Base-by-base conservation (phyloP, 2,888 invertebrate genomes). In the Tetragonula carbonaria region DNA sequence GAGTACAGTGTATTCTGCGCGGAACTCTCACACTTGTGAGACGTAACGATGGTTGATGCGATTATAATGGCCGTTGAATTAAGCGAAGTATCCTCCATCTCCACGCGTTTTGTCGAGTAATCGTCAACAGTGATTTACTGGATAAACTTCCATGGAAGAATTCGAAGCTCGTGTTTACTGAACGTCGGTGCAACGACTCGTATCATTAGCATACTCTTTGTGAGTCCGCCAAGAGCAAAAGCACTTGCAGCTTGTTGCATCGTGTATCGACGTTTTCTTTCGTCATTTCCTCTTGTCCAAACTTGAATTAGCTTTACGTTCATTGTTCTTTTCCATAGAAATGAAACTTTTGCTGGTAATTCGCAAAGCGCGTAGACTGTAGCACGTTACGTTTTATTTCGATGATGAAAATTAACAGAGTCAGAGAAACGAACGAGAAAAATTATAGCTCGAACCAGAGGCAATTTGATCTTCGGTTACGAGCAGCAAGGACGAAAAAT, bases 121-220 rank as follows among this genome's bases (percentile, higher is more conserved):
- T 78, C 73, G 74, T 85, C 65, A 85, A 83, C 74, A 38, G 71
- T 45, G 66, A 74, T 80, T 80, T 80, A 80, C 74, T 72, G 62
- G 81, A 86, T 82, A 80, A 85, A 82, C 80, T 72, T 28, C 57
- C 63, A 66, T 53, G 65, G 55, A 53, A 50, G 65, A 68, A 73
- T 72, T 75, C 73, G 70, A 63, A 28, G 53, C 70, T 33, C 66
- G 75, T 88, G 76, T 90, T 90, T 90, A 76, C 78, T 63, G 79
- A 87, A 84, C 83, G 87, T 85, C 87, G 71, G 87, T 88, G 88
- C 87, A 88, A 74, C 79, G 80, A 13, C 75, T 68, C 79, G 82
- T 86, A 84, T 87, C 86, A 87, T 90, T 90, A 87, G 86, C 88
- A 90, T 89, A 90, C 80, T 78, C 76, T 86, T 88, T 86, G 86